Conservation (phyloP, 1,140 invertebrate species). For the Hetaerina americana region DNA sequence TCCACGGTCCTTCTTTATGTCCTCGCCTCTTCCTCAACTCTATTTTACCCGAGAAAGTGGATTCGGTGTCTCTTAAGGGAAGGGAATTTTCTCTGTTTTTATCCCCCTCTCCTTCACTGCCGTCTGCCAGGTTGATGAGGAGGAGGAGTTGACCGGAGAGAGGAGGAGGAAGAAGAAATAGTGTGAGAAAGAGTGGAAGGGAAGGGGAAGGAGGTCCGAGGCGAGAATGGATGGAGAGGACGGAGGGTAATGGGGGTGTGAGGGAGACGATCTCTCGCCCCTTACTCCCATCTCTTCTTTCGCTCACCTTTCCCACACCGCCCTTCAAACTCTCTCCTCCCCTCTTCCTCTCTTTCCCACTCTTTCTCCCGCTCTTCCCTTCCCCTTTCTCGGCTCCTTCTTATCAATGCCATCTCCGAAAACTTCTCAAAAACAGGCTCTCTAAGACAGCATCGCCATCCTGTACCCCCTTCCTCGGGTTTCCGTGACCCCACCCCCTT, state of each 20-base stretch:
- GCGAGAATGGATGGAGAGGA: not conserved
- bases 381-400: not conserved
- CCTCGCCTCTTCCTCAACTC: not conserved
- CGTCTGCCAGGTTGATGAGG: not conserved
- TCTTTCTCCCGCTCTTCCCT: not conserved
- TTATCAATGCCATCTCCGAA: not conserved
- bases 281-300: not conserved
- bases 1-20: not conserved
- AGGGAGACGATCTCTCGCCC: not conserved
- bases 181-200: not conserved
- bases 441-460: not conserved
- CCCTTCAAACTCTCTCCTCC: not conserved
- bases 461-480: no score
- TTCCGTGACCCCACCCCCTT: no score
- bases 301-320: not conserved
- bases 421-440: not conserved
- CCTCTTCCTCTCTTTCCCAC: not conserved
- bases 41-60: not conserved
- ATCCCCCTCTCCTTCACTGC: not conserved
- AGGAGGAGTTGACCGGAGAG: not conserved
- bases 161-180: not conserved
- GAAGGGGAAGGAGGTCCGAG: not conserved
- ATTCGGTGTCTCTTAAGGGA: not conserved
- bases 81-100: not conserved
- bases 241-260: not conserved